Evolutionary conservation across 1,140 invertebrate genomes (phyloP).

Genomic region (Lysiphlebus fabarum): DNA sequence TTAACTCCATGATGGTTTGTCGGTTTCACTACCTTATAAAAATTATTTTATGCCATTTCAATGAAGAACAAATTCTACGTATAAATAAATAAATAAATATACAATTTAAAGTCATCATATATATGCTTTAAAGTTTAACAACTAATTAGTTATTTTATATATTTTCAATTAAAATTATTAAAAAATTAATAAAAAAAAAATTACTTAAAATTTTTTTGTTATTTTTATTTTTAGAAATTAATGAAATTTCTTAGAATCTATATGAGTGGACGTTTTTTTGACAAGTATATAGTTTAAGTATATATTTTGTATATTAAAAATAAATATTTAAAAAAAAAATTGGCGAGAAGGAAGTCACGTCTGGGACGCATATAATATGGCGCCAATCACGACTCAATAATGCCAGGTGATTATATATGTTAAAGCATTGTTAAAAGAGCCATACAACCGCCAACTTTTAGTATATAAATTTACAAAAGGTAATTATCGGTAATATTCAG

Average conservation of each 20-base stretch:
- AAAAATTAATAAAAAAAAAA: no score
- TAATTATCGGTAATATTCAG: slow-evolving; percentile 47
- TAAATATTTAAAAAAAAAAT: background rate
- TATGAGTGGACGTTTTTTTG: background rate
- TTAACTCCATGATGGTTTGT: slow-evolving; percentile 36
- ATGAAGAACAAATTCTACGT: no score
- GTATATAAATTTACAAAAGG: slow-evolving; percentile 24
- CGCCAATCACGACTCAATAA: slow-evolving; percentile 31
- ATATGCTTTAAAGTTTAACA: no score
- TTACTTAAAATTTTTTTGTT: no score
- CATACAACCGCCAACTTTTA: no score
- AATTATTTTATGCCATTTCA: no score
- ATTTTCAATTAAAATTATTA: no score
- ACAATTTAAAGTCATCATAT: no score
- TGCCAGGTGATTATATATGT: slow-evolving; percentile 31
- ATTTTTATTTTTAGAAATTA: no score
- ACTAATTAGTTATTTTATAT: no score
- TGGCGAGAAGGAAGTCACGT: slow-evolving; percentile 3
- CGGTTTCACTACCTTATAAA: slow-evolving; percentile 10
- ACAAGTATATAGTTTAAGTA: background rate
- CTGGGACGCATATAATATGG: slow-evolving; percentile 23
- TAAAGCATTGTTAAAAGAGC: slow-evolving; percentile 17
- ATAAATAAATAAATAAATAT: no score
- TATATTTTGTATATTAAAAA: background rate
- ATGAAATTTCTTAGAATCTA: background rate